Conservation (phyloP, 2,113 vertebrate species). For the Anoplopoma fimbria region DNA sequence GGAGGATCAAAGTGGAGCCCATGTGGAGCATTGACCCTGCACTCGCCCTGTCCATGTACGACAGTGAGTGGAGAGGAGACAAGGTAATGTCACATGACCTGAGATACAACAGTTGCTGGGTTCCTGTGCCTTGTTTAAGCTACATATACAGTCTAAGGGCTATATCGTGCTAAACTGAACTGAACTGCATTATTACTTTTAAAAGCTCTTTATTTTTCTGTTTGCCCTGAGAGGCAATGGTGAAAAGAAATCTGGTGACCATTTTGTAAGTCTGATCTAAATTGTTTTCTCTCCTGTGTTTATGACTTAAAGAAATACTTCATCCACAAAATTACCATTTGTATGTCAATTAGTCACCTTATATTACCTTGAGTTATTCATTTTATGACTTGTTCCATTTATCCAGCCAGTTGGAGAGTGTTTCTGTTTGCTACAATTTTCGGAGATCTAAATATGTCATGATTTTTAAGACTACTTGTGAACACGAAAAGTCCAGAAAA, state of each 20-base stretch:
- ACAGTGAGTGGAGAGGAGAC: constrained; percentile 68
- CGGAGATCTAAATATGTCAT: not conserved
- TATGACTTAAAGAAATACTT: not conserved
- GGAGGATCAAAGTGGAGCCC: constrained; percentile 80
- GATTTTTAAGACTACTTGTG: not conserved
- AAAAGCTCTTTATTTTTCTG: not conserved
- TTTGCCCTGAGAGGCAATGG: not conserved
- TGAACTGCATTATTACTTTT: not conserved
- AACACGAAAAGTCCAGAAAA: not conserved
- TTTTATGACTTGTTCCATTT: not conserved
- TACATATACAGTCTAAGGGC: not conserved
- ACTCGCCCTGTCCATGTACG: constrained; percentile 88
- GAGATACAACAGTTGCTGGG: not conserved
- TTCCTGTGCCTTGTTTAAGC: not conserved
- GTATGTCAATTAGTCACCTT: not conserved
- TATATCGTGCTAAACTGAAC: not conserved
- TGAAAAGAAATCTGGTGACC: no score
- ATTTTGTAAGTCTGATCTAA: not conserved
- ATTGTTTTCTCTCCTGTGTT: not conserved
- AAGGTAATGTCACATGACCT: constrained; percentile 47
- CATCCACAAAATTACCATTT: not conserved
- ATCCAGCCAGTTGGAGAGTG: not conserved
- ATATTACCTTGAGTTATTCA: not conserved
- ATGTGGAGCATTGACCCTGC: constrained; percentile 94
- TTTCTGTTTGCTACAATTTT: not conserved